Evolutionary conservation across 1,140 invertebrate species (phyloP).

Genomic region (Hyles vespertilio): DNA sequence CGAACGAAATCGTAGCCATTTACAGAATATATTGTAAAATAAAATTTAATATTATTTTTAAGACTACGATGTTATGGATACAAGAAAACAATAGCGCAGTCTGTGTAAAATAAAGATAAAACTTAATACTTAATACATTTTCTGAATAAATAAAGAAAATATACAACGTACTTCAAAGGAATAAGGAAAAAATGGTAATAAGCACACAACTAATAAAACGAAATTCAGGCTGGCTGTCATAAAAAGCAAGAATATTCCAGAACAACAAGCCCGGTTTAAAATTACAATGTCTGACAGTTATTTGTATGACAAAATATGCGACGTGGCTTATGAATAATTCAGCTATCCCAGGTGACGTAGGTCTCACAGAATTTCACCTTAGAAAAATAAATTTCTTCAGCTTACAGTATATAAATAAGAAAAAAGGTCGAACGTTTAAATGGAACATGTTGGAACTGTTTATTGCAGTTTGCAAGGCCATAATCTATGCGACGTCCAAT

Average conservation of each 20-base stretch:
- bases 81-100: no score
- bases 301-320: constrained; percentile 29
- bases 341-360: constrained; percentile 25
- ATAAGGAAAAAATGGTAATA: no score
- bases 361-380: constrained; percentile 23
- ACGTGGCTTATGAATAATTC: constrained; percentile 29
- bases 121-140: no score
- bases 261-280: constrained; percentile 17
- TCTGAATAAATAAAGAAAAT: not conserved
- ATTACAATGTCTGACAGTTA: constrained; percentile 25
- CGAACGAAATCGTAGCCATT: no score
- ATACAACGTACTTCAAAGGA: not conserved
- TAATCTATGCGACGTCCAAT: constrained; percentile 16
- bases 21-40: no score
- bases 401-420: constrained; percentile 4
- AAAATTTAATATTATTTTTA: no score
- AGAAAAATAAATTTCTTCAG: constrained; percentile 25
- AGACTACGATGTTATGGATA: no score
- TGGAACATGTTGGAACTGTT: constrained; percentile 27
- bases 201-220: not conserved
- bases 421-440: constrained; percentile 19
- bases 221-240: constrained; percentile 2
- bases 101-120: no score
- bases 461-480: constrained; percentile 26
- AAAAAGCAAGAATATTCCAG: constrained; percentile 10